Percentiles rank a stretch among this genome's conserved stretches.
Evolutionary conservation across 1,140 invertebrate species (phyloP).

Genomic region (Philopotamus ludificatus): DNA sequence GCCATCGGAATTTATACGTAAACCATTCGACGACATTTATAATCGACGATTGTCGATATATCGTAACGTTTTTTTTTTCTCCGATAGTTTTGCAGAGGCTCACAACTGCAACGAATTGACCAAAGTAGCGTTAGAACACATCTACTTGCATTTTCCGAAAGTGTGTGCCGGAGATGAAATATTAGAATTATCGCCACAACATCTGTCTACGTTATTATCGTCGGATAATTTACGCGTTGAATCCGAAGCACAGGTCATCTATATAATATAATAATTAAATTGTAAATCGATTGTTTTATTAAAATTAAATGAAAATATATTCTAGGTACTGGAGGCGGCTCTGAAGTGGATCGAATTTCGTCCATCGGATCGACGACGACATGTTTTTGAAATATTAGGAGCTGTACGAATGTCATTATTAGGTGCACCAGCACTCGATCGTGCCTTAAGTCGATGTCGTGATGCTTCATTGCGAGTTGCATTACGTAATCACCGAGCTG

Average conservation of each 20-base stretch:
- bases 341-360: slow-evolving; percentile 89
- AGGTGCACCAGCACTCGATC: slow-evolving; percentile 77
- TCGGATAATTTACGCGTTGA: slow-evolving; percentile 89
- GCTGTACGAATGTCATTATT: slow-evolving; percentile 84
- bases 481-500: slow-evolving; percentile 76
- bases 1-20: slow-evolving; percentile 85
- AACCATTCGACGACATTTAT: too few species aligned
- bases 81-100: slow-evolving; percentile 83
- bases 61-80: not conserved
- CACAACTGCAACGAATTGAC: slow-evolving; percentile 83
- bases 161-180: slow-evolving; percentile 85
- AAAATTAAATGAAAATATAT: slow-evolving; percentile 23
- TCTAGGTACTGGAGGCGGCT: slow-evolving; percentile 83
- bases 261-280: slow-evolving; percentile 2
- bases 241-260: slow-evolving; percentile 85
- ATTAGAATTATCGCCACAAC: slow-evolving; percentile 78
- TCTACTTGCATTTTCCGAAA: slow-evolving; percentile 85
- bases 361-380: slow-evolving; percentile 72
- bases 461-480: slow-evolving; percentile 81
- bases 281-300: not conserved
- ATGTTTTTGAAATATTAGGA: slow-evolving; percentile 84
- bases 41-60: too few species aligned
- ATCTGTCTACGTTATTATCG: slow-evolving; percentile 76
- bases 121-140: slow-evolving; percentile 78
- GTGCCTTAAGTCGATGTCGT: slow-evolving; percentile 75